Evolutionary conservation across 2,113 vertebrate species (phyloP), one percentile per base, ranked within the genome.

Genomic region (Lichenostomus cassidix): DNA sequence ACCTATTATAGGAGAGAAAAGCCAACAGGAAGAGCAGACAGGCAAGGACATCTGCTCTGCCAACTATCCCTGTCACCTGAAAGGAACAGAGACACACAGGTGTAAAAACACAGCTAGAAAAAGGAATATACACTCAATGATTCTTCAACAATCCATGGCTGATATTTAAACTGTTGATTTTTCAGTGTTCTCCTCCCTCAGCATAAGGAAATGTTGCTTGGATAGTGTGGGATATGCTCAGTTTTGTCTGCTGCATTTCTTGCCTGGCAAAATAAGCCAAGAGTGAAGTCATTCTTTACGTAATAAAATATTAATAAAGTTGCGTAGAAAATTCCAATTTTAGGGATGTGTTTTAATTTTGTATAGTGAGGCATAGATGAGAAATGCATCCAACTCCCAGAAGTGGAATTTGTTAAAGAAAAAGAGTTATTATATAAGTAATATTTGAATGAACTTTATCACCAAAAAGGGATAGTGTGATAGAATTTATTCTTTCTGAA

Each of bases 51-150:
- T 99, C 99, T 3, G 99, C 99, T 97, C 99, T 98, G 90, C 99
- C 99, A 68, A 99, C 99, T 63, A 99, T 99, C 35, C 99, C 99
- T 82, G 99, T 99, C 96, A 99, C 99, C 99, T 99, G 95, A 94
- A 87, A 94, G 83, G 56, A 92, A 50, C 88, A 93, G 85, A 95
- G 23, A 33, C 33, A 87, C 14, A 50, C 11, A 60, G 50, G 65
- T 89, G 77, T 89, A 89, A 96, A 82, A 74, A 56, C 78, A 59
- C 17, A 5, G 56, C 44, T 19, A 27, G 60, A 75, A 63, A 69
- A 80, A 93, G 39, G 20, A 74, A 59, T 0, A 4, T 1, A 3
- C 27, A 24, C 56, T 77, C 82, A 28, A 16, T 15, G 19, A 74
- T 17, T 39, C 42, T 55, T 39, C 81, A 67, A 52, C 1, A 3